Evolutionary conservation across 1,140 invertebrate genomes (phyloP).

Genomic region (Magallana gigas): DNA sequence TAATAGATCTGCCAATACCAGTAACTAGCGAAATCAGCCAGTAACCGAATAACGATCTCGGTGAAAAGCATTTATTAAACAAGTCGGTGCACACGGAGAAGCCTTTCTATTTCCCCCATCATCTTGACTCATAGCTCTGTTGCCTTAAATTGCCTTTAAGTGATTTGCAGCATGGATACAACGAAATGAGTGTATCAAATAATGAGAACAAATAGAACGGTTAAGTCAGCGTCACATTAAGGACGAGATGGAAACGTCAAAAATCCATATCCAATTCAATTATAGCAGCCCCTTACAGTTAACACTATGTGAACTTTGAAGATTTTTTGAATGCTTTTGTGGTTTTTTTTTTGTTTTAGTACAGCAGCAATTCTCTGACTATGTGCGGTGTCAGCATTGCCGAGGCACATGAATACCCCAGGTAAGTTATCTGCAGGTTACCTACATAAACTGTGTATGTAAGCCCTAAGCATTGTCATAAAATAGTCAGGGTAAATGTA

Average conservation of each 20-base stretch:
- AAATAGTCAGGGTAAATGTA: too few species aligned
- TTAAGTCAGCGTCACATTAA: background rate
- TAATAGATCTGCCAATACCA: too few species aligned
- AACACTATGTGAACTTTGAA: background rate
- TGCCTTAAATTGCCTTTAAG: background rate
- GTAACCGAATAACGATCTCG: too few species aligned
- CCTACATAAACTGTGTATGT: too few species aligned
- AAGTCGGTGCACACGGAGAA: too few species aligned
- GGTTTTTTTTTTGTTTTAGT: constrained; percentile 42
- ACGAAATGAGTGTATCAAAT: constrained; percentile 1
- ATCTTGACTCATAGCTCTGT: too few species aligned
- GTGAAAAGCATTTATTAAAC: too few species aligned
- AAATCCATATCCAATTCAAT: constrained; percentile 4
- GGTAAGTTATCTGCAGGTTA: background rate
- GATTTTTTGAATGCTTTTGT: background rate
- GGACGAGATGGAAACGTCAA: background rate
- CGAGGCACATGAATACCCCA: constrained; percentile 44
- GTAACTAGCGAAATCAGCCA: too few species aligned
- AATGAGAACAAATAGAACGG: background rate
- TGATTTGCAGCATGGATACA: background rate
- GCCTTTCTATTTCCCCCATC: too few species aligned
- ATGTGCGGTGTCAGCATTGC: constrained; percentile 54
- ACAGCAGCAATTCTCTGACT: constrained; percentile 55
- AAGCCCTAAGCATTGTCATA: too few species aligned
- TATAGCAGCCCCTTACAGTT: background rate